These are phyloP conservation scores for Xestia ashworthii DNA, from an alignment of 2,888 invertebrate genomes.

Conservation along the genomic window DNA sequence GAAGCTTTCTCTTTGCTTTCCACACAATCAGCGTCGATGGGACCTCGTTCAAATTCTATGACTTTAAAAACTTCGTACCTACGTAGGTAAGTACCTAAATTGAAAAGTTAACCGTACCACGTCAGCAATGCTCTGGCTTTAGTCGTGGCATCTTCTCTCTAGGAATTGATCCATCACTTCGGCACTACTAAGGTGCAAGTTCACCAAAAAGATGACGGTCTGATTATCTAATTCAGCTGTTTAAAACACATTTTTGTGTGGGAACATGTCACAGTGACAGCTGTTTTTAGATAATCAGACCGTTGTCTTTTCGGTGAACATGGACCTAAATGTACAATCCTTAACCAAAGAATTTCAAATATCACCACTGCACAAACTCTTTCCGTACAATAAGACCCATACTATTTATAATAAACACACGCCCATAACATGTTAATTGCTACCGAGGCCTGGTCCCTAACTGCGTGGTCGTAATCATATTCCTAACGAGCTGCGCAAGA, in stretches of 20 bases:
- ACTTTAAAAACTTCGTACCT: background rate
- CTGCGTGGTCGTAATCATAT: conserved; percentile 61
- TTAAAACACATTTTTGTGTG: too few species aligned
- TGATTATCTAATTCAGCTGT: too few species aligned
- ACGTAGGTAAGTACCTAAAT: background rate
- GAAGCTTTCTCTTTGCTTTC: background rate
- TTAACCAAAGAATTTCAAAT: background rate
- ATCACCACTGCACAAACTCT: background rate
- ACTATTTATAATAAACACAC: conserved; percentile 35
- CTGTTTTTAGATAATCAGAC: too few species aligned
- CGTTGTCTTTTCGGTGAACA: too few species aligned
- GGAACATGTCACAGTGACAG: too few species aligned
- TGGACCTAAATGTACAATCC: background rate
- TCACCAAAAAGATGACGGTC: too few species aligned
- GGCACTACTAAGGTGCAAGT: too few species aligned
- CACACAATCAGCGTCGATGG: background rate
- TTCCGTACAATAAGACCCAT: background rate
- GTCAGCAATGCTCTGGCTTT: background rate
- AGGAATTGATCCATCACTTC: background rate
- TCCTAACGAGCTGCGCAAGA: conserved; percentile 61
- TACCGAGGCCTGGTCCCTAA: conserved; percentile 61
- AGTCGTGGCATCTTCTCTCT: too few species aligned
- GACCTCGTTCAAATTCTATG: background rate
- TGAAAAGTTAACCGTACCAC: too few species aligned
- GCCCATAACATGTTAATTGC: conserved; percentile 66